A percentile compares a stretch with the other conserved stretches of the same genome.
phyloP scores from a whole-genome alignment of 2,888 invertebrate species.

The Callinectes sapidus region DNA sequence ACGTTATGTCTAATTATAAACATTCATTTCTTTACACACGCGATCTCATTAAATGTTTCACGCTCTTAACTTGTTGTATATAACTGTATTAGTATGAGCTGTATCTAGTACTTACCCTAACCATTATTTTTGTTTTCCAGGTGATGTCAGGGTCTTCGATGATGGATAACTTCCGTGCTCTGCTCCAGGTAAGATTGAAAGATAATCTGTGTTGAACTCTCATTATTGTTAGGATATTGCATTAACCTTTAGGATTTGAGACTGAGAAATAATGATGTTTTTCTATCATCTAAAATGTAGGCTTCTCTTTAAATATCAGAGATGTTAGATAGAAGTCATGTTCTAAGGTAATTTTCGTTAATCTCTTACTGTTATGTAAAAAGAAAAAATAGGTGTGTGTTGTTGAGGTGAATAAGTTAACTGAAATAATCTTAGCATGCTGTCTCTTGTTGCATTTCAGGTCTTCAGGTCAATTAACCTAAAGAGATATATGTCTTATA shows the following conservation, averaged over 20 bases:
- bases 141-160: slow-evolving; percentile 70
- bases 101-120: neutral
- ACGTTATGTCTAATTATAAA: slow-evolving; percentile 23
- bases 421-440: neutral
- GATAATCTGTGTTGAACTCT: neutral
- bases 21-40: neutral
- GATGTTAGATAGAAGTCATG: neutral
- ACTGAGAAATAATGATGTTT: neutral
- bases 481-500: neutral
- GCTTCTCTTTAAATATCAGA: neutral
- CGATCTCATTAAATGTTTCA: neutral
- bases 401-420: neutral
- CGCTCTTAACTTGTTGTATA: neutral
- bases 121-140: neutral
- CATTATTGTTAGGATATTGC: neutral
- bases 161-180: slow-evolving; percentile 72
- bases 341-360: neutral
- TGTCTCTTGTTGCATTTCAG: neutral
- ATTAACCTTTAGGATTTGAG: neutral
- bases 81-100: neutral
- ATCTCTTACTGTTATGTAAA: neutral
- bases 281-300: neutral
- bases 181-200: slow-evolving; percentile 68
- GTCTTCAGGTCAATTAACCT: slow-evolving; percentile 17
- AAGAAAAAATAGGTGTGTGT: neutral